A percentile compares a stretch with the other conserved stretches of the same genome.
These are phyloP conservation scores for Melanotaenia boesemani DNA, from an alignment of 2,797 vertebrate genomes.

Conservation along the genomic window DNA sequence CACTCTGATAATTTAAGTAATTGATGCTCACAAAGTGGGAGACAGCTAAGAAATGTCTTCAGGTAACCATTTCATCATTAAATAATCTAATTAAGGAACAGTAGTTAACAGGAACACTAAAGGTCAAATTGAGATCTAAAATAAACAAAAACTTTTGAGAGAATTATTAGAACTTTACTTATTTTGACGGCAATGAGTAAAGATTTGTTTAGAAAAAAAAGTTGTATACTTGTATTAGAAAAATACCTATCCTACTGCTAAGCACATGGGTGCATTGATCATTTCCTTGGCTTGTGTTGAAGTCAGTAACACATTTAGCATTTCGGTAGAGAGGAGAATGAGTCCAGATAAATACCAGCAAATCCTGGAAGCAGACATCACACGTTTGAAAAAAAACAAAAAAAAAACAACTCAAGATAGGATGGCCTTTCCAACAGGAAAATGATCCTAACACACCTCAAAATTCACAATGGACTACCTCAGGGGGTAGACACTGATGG, in stretches of 20 bases:
- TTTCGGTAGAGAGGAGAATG: background rate
- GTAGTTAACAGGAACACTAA: background rate
- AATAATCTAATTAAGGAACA: constrained; percentile 12
- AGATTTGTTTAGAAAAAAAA: background rate
- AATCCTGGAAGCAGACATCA: background rate
- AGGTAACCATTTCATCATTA: constrained; percentile 19
- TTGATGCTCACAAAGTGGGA: constrained; percentile 12
- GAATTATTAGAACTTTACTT: background rate
- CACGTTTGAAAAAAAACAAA: constrained; percentile 1
- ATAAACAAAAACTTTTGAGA: background rate
- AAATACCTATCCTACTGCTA: background rate
- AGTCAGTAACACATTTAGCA: background rate
- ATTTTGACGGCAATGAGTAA: background rate
- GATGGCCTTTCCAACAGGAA: background rate
- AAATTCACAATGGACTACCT: constrained; percentile 4
- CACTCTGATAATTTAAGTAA: constrained; percentile 23
- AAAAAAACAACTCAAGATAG: background rate
- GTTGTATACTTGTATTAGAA: background rate
- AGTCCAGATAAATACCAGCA: constrained; percentile 1
- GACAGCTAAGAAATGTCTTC: constrained; percentile 9
- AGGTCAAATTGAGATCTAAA: constrained; percentile 2
- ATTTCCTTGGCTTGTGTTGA: background rate
- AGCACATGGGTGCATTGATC: background rate
- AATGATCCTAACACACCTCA: too few relatives aligned
- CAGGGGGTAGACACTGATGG: background rate